Conservation (phyloP, 1,140 invertebrate genomes). For the Bradysia coprophila region DNA sequence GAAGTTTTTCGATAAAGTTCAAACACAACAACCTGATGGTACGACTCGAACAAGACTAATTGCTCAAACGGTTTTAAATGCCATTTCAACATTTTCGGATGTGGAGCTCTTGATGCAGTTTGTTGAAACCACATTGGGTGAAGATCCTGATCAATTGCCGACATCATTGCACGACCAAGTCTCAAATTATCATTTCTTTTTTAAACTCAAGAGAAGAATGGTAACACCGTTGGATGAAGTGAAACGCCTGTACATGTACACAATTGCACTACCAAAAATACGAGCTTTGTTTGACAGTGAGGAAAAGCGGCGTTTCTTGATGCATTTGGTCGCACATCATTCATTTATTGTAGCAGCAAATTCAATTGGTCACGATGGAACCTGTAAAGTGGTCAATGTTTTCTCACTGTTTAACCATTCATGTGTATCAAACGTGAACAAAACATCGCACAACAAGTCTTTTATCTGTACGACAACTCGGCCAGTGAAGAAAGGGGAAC, state of each 20-base stretch:
- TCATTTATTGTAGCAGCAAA: background rate
- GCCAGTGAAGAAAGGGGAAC: background rate
- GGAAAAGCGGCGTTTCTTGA: background rate
- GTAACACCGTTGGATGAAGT: background rate
- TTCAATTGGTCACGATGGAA: background rate
- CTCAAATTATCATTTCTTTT: background rate
- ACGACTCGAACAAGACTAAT: too few relatives aligned
- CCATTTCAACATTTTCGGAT: background rate
- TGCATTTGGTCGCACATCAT: background rate
- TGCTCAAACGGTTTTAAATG: background rate
- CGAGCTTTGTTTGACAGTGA: background rate
- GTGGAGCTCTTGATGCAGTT: background rate
- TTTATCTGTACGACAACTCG: background rate
- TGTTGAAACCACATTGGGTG: background rate
- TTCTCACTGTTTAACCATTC: conserved; percentile 1
- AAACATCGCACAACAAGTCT: background rate
- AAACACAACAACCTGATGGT: background rate
- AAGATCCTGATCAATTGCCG: background rate
- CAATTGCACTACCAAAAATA: background rate
- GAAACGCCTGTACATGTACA: background rate
- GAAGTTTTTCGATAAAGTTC: too few relatives aligned
- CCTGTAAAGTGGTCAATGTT: background rate
- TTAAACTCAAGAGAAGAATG: background rate
- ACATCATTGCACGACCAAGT: background rate
- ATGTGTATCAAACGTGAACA: background rate